These are phyloP conservation scores for Ardeotis arabs DNA, from an alignment of 2,113 vertebrate genomes.

Conservation along the genomic window DNA sequence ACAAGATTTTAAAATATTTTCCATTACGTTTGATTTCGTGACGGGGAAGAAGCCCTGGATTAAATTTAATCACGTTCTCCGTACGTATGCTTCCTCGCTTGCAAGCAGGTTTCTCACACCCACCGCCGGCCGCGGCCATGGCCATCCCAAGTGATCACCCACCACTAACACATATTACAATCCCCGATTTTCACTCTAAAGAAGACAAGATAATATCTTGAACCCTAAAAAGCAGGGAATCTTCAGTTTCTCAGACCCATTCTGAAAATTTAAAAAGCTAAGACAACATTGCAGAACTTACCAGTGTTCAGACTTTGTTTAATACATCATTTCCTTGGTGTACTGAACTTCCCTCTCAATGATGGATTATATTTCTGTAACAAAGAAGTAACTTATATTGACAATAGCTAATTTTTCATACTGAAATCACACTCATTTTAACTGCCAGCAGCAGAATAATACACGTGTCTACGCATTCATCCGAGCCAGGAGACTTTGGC, in stretches of 20 bases:
- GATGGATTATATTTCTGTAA: not conserved
- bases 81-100: fast-evolving
- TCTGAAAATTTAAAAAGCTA: not conserved
- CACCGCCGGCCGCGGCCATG: fast-evolving
- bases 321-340: not conserved
- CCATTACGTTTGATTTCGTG: fast-evolving
- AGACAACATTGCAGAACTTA: not conserved
- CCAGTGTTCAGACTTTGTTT: fast-evolving
- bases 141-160: not conserved
- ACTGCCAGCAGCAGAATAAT: not conserved
- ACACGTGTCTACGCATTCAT: not conserved
- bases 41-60: not conserved
- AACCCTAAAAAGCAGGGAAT: not conserved
- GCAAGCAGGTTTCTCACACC: not conserved
- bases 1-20: not conserved
- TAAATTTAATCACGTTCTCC: not conserved
- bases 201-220: not conserved
- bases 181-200: fast-evolving
- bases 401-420: not conserved
- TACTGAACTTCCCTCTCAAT: not conserved
- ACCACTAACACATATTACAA: not conserved
- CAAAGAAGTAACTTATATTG: not conserved
- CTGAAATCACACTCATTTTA: not conserved
- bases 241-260: not conserved
- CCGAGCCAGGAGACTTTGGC: not conserved